A percentile compares a stretch with the other conserved stretches of the same genome.
phyloP scores from a whole-genome alignment of 2,797 vertebrate genomes.

The Ptychobarbus kaznakovi region DNA sequence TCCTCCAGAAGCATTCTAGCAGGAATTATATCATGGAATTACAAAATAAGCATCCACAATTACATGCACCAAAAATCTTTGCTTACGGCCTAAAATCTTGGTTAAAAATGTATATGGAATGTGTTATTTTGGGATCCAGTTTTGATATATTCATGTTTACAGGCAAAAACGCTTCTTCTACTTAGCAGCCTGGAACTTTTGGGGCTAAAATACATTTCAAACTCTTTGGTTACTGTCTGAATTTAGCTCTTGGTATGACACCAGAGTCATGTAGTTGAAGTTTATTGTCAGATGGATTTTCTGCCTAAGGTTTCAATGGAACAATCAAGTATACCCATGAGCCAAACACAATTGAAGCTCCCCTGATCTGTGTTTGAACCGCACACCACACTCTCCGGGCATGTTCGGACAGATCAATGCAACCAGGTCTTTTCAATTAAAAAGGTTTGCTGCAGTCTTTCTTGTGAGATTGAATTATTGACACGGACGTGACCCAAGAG shows the following conservation, averaged over 20 bases:
- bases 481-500: conserved; percentile 62
- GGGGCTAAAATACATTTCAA: neutral
- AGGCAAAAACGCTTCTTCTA: neutral
- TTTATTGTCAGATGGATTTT: conserved; percentile 33
- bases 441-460: conserved; percentile 66
- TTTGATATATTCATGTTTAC: neutral
- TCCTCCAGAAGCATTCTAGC: neutral
- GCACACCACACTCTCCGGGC: conserved; percentile 50
- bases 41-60: neutral
- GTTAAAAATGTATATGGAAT: neutral
- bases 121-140: neutral
- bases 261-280: conserved; percentile 15
- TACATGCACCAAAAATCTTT: neutral
- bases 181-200: neutral
- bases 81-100: neutral
- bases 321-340: conserved; percentile 47
- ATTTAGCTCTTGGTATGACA: neutral
- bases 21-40: neutral
- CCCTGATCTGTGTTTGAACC: conserved; percentile 48
- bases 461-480: conserved; percentile 67
- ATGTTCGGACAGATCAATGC: conserved; percentile 66
- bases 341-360: conserved; percentile 48
- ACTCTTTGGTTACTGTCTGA: neutral
- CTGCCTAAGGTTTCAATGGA: conserved; percentile 15
- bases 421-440: conserved; percentile 70